Percentiles rank a stretch among this genome's conserved stretches.
These are phyloP conservation scores for Burhinus bistriatus DNA, from an alignment of 2,113 vertebrate species.

Conservation along the genomic window DNA sequence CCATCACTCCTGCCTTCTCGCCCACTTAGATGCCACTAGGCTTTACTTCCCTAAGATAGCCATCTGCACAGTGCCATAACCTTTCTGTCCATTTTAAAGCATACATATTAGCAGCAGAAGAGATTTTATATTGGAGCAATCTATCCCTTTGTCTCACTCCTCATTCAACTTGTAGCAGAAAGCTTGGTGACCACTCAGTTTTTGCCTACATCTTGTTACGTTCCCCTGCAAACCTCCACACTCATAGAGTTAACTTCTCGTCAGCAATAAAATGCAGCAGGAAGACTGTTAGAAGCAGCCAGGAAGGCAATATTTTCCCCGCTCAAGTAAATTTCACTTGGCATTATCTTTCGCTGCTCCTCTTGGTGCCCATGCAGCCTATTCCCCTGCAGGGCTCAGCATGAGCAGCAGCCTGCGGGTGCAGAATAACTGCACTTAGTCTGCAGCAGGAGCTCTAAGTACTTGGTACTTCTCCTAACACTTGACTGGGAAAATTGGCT, in stretches of 20 bases:
- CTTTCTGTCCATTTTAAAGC: neutral
- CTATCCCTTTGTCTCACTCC: neutral
- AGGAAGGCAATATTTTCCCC: neutral
- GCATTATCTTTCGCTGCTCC: neutral
- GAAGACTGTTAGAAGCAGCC: neutral
- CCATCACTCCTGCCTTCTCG: neutral
- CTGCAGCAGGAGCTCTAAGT: neutral
- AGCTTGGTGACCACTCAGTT: neutral
- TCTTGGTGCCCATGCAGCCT: neutral
- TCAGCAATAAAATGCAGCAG: neutral
- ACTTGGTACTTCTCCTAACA: neutral
- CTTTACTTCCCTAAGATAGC: neutral
- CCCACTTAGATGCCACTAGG: neutral
- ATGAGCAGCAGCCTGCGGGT: neutral
- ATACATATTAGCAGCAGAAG: neutral
- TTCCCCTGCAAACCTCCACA: neutral
- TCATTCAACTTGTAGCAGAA: neutral
- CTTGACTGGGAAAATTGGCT: constrained; percentile 24
- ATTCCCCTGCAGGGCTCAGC: constrained; percentile 40
- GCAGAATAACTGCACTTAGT: neutral
- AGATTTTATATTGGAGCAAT: neutral
- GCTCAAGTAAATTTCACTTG: constrained; percentile 29
- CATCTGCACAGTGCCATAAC: neutral
- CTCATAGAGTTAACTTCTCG: neutral
- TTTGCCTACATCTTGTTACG: neutral